Percentiles rank a stretch among this genome's conserved stretches.
Conservation (phyloP, 2,113 vertebrate genomes). For the Dipodomys spectabilis region DNA sequence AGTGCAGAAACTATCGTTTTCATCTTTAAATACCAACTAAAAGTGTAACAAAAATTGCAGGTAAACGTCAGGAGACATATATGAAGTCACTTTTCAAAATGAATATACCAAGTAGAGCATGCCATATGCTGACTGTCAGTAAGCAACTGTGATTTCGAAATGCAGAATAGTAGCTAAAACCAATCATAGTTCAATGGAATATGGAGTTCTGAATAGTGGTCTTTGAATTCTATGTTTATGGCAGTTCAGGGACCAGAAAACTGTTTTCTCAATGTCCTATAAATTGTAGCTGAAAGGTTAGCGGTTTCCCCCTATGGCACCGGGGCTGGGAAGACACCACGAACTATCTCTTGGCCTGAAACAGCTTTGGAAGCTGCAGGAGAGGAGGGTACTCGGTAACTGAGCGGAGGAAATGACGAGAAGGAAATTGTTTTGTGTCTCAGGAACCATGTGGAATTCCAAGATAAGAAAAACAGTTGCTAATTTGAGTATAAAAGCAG, state of each 20-base stretch:
- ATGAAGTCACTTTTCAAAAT: neutral
- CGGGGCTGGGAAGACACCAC: neutral
- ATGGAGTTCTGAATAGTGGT: neutral
- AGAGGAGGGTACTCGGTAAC: slow-evolving; percentile 78
- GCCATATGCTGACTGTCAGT: neutral
- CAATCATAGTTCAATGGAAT: neutral
- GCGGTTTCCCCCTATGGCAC: neutral
- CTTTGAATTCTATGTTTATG: neutral
- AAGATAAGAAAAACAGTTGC: slow-evolving; percentile 95
- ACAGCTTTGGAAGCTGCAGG: slow-evolving; percentile 35
- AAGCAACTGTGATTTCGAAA: slow-evolving; percentile 8
- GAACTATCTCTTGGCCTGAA: slow-evolving; percentile 25
- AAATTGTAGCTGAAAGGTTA: neutral
- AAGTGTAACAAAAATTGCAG: neutral
- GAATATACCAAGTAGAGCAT: neutral
- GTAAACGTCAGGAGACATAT: neutral
- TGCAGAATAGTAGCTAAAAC: neutral
- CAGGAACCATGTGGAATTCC: slow-evolving; percentile 93
- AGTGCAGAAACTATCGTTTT: neutral
- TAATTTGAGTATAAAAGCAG: slow-evolving; percentile 96
- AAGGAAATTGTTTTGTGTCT: slow-evolving; percentile 92
- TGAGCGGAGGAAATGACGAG: slow-evolving; percentile 92
- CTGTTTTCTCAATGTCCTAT: neutral
- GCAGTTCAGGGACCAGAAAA: neutral
- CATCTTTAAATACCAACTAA: neutral